These are phyloP conservation scores for Meteorus colon DNA, from an alignment of 2,888 invertebrate species.

Conservation along the genomic window DNA sequence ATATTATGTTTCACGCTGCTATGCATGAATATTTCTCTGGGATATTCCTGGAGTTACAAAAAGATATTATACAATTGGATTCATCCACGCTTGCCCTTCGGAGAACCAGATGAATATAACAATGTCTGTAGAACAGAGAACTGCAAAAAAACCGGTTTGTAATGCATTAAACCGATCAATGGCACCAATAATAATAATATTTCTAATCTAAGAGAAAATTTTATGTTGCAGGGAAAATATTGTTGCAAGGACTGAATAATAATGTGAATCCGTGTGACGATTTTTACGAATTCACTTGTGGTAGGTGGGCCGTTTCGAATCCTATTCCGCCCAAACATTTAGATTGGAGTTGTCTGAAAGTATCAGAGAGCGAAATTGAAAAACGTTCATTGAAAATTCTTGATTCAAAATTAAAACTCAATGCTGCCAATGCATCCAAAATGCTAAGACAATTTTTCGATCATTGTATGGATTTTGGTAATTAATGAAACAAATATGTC, in stretches of 20 bases:
- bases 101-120: background rate
- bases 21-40: background rate
- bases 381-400: constrained; percentile 10
- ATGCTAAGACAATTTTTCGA: constrained; percentile 10
- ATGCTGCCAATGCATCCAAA: background rate
- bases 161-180: background rate
- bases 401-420: background rate
- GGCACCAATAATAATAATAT: background rate
- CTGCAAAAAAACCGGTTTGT: background rate
- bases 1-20: background rate
- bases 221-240: background rate
- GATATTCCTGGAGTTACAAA: background rate
- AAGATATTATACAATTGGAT: background rate
- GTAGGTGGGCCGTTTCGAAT: constrained; percentile 4
- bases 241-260: constrained; percentile 13
- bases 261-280: constrained; percentile 18
- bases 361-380: background rate
- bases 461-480: constrained; percentile 21
- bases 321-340: background rate
- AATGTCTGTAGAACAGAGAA: background rate
- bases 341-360: background rate
- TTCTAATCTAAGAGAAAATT: background rate
- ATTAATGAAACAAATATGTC: background rate
- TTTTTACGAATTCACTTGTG: constrained; percentile 29
- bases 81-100: background rate